Evolutionary conservation across 2,888 invertebrate genomes (phyloP).

Genomic region (Stenodema calcarata): DNA sequence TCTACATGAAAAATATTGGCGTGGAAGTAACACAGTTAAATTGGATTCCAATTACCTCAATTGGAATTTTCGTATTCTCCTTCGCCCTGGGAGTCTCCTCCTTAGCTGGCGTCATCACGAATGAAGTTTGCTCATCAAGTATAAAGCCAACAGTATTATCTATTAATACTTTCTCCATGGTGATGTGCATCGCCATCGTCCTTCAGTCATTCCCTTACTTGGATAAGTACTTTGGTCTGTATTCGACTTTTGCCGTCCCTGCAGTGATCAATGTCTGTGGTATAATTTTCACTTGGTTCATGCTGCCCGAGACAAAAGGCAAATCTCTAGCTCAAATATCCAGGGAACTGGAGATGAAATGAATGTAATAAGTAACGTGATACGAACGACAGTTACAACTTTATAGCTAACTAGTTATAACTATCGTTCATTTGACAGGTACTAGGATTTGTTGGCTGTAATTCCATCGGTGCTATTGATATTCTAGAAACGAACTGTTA

Average conservation of each 20-base stretch:
- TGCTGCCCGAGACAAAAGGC: slow-evolving; percentile 37
- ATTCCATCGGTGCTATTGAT: too few relatives aligned
- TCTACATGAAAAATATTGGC: not conserved
- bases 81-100: slow-evolving; percentile 5
- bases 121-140: not conserved
- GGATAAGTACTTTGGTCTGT: slow-evolving; percentile 11
- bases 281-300: not conserved
- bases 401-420: too few relatives aligned
- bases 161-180: not conserved
- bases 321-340: not conserved
- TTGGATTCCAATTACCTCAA: not conserved
- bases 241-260: slow-evolving; percentile 6
- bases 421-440: too few relatives aligned
- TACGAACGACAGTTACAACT: too few relatives aligned
- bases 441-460: too few relatives aligned
- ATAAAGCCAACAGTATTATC: not conserved
- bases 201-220: slow-evolving; percentile 23
- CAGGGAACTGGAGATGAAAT: not conserved
- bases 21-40: not conserved
- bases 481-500: too few relatives aligned
- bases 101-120: not conserved
- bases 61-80: not conserved
- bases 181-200: not conserved
- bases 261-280: not conserved
- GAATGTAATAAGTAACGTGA: too few relatives aligned